Evolutionary conservation across 2,797 vertebrate genomes (phyloP), one percentile per base, ranked within the genome.

Genomic region (Arnoldichthys spilopterus): DNA sequence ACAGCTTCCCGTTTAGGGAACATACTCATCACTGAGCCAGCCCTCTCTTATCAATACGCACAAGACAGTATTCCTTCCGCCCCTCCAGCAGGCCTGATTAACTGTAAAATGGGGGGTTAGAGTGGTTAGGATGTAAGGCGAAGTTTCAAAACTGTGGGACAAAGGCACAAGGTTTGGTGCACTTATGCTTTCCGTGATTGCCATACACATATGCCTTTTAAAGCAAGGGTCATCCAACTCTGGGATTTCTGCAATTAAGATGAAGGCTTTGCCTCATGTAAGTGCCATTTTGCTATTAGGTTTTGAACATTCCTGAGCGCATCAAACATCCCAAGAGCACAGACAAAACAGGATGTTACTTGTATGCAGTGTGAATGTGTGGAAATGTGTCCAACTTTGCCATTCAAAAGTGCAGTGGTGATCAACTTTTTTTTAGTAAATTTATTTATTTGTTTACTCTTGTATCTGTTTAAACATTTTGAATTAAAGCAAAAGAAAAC

Each of bases 61-160:
- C 54, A 83, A 56, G 72, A 15, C 77, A 68, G 26, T 79, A 69
- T 81, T 82, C 75, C 88, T 91, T 89, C 90, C 87, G 86, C 84
- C 6, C 5, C 18, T 83, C 70, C 9, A 30, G n/a, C 28, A 18
- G 8, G 28, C 28, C 47, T 78, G 77, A 73, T 73, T 73, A 58
- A 66, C 54, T 24, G 54, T 18, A 20, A 32, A 43, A 72, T 28
- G 28, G 30, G 12, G 22, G 58, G 13, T 6, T 28, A 45, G 45
- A 45, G 11, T 72, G 43, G 18, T 43, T 28, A 18, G 13, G 37
- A 67, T 30, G 26, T 26, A 24, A 30, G 26, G n/a, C 13, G 34
- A 15, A n/a, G 63, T 7, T 51, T 47, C 6, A 47, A n/a, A 28
- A 43, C 3, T 68, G 8, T 47, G 37, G 4, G 40, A 47, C 7